Conservation (phyloP, 2,888 invertebrate species). For the Diarsia rubi region DNA sequence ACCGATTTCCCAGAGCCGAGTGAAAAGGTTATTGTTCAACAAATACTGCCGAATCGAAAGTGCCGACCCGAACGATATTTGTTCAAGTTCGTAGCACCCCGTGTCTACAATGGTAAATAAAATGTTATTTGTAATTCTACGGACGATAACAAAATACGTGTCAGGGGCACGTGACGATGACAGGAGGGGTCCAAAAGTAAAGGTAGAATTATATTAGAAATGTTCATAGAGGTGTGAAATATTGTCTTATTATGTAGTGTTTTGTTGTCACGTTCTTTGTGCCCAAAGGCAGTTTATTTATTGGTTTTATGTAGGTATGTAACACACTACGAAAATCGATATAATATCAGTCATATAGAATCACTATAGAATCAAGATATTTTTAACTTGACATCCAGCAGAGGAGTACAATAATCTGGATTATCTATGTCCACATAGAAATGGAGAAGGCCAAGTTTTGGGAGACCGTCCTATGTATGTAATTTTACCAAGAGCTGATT, state of each 20-base stretch:
- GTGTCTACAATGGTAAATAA: slow-evolving; percentile 34
- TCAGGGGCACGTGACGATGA: slow-evolving; percentile 50
- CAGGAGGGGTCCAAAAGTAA: slow-evolving; percentile 28
- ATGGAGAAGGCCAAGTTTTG: neutral
- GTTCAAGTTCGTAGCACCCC: neutral
- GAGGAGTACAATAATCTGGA: neutral
- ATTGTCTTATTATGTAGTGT: slow-evolving; percentile 47
- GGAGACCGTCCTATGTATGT: neutral
- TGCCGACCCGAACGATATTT: neutral
- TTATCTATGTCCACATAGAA: neutral
- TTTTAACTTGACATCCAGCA: neutral
- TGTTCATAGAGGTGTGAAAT: slow-evolving; percentile 44
- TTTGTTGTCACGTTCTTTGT: slow-evolving; percentile 23
- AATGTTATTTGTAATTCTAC: slow-evolving; percentile 39
- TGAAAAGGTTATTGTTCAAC: neutral
- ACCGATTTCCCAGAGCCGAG: neutral
- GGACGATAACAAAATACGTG: slow-evolving; percentile 52
- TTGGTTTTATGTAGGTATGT: neutral
- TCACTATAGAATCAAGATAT: neutral
- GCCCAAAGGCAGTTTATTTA: slow-evolving; percentile 8
- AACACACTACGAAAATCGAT: neutral
- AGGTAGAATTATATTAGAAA: slow-evolving; percentile 44
- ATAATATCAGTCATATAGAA: neutral
- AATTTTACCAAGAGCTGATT: neutral
- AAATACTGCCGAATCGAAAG: neutral